Evolutionary conservation across 2,797 vertebrate species (phyloP), one percentile per base, ranked within the genome.

Genomic region (Setipinna tenuifilis): DNA sequence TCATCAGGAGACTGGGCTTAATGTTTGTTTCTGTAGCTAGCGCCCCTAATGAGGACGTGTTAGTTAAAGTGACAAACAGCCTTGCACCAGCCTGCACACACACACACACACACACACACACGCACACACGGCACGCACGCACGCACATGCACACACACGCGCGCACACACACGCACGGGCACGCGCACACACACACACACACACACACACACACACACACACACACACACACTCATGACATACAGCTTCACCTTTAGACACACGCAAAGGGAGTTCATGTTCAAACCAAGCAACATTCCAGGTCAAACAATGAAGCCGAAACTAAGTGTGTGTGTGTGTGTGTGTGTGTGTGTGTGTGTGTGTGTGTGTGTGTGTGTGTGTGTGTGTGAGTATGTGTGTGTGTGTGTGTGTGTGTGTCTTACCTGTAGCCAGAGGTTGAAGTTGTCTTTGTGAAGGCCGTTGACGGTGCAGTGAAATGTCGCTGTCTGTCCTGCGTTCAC

Each of bases 361-460:
- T 44, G 35, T 58, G n/a, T 83, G 28, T 58, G 50, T 75, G 80
- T n/a, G 7, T 59, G 31, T 81, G 54, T 44, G 85, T 65, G 82
- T 83, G n/a, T 61, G 59, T 61, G 59, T 6, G 28, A 65, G 28
- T 71, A 58, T 82, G 21, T 59, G 85, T 82, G 81, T 78, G 54
- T 54, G 23, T 78, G 50, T 84, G 57, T 85, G 44, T 44, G 23
- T 65, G 58, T 83, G 85, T 44, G 48, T 48, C 54, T 91, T 61
- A 98, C 97, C 97, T 99, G 98, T 62, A 99, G 93, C 98, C 98
- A 99, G 78, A 99, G 97, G 80, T 95, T 96, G 92, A 98, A 98
- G 82, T 94, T 89, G 57, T 96, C 95, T 84, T 95, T 92, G 57
- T 96, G 96, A 81, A 94, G 96, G 90, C 98, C 98, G 19, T 98